Evolutionary conservation across 2,888 invertebrate genomes (phyloP), one percentile per base, ranked within the genome.

Genomic region (Oasisia sp.): DNA sequence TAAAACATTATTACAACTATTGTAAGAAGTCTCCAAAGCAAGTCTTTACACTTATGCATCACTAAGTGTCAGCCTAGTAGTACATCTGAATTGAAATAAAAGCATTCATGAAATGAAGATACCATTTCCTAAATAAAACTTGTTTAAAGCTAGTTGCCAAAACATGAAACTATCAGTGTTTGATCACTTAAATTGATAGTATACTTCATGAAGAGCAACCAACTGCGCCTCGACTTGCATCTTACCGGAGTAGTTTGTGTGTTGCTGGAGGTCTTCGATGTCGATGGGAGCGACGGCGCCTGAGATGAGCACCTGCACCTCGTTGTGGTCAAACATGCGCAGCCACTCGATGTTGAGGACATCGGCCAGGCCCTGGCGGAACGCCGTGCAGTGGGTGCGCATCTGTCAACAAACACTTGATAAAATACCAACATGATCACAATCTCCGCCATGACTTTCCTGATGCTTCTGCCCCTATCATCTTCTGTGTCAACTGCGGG

Each of bases 201-300:
- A 50, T 50, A 50, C 8, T 50, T 12, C 9, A 50, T 50, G 50
- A 50, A 50, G 9, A 50, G 74, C 19, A 14, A 74, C 74, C 74
- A 74, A 74, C 19, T 74, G 27, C 19, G 27, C 1, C 74, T 74
- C 3, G 27, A 27, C 74, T 74, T 19, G 14, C 27, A 74, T 27
- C 92, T 93, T 95, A 97, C 98, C 98, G 93, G 98, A 98, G 96
- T 99, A 99, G 95, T 98, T 98, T n/a, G 99, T 98, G 96, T 99
- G 97, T 89, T 97, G 97, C 95, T 97, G 97, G 93, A 99, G 97
- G 96, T 99, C 99, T 32, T 97, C 97, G 91, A 99, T 97, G 96
- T 99, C 99, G 89, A 99, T 98, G 91, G 99, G 98, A 94, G 98
- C 98, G 95, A 98, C 98, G 0, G 99, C 98, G 0, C 99, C 99